Percentiles rank a stretch among this genome's conserved stretches.
Evolutionary conservation across 1,140 invertebrate genomes (phyloP).

Genomic region (Acromyrmex charruanus): DNA sequence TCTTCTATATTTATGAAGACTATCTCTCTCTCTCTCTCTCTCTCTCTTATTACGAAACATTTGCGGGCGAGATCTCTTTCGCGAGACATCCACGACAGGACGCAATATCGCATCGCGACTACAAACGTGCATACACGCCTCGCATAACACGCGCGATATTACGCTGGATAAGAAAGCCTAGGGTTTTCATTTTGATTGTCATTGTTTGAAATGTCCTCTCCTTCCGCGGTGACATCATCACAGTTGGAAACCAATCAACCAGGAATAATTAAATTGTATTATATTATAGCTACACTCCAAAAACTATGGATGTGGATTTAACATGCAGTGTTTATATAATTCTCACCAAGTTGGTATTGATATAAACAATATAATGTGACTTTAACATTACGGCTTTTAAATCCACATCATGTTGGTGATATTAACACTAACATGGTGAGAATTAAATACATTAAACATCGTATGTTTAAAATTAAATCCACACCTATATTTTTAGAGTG

Average conservation of each 20-base stretch:
- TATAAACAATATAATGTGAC: too few species aligned
- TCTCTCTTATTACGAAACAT: constrained; percentile 23
- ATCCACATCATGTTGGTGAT: too few species aligned
- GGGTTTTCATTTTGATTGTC: constrained; percentile 9
- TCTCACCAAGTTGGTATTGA: too few species aligned
- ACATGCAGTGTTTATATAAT: too few species aligned
- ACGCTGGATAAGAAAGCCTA: constrained; percentile 27
- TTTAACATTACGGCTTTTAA: too few species aligned
- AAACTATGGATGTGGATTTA: too few species aligned
- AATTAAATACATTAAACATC: too few species aligned
- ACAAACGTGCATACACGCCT: constrained; percentile 21
- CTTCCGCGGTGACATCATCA: neutral
- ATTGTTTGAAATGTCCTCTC: neutral
- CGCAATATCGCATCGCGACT: constrained; percentile 26
- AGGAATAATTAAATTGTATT: neutral
- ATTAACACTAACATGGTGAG: too few species aligned
- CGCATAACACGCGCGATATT: constrained; percentile 10
- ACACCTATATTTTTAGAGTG: too few species aligned
- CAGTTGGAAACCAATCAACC: neutral
- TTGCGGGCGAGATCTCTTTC: constrained; percentile 7
- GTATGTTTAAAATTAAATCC: too few species aligned
- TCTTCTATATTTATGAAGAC: constrained; percentile 38
- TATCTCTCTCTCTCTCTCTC: neutral
- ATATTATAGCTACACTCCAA: too few species aligned
- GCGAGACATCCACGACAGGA: constrained; percentile 23